Evolutionary conservation across 2,113 vertebrate species (phyloP), one percentile per base, ranked within the genome.

Genomic region (Amazona vittata): DNA sequence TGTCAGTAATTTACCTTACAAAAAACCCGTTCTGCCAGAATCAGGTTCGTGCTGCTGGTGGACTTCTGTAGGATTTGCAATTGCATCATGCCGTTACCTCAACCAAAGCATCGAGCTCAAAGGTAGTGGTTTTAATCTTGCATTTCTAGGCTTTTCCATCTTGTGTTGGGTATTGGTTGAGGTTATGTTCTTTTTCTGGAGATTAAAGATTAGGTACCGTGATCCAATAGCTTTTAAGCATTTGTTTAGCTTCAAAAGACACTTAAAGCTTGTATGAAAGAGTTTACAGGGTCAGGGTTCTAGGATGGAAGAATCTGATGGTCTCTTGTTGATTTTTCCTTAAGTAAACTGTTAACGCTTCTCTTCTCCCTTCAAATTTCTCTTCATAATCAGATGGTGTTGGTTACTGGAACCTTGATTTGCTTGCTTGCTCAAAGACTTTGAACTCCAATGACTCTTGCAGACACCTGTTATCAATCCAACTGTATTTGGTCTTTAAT

Each of bases 1-100:
- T 95, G 98, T 98, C 98, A 96, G 98, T 98, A 95, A 37, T 26
- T 35, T 64, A 24, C 7, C 15, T 18, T 90, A 53, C 60, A 17
- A 50, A 29, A 85, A 83, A 67, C 7, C 12, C 29, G 62, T 59
- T 67, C n/a, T 86, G 46, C 33, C 31, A 20, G 12, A 41, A 10
- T 82, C 39, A 35, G 26, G 26, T 50, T 33, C 31, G n/a, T 53
- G 28, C 50, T 90, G 25, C n/a, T 85, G 31, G 10, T 47, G 62
- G 28, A 12, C 74, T 84, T 84, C 9, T 39, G 5, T 57, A 47
- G 43, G 35, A 43, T 86, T 88, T 83, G n/a, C 37, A 35, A 15
- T 89, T 82, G 29, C 33, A 0, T 81, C 55, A 33, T 60, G 11
- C 64, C 2, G 1, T 89, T 71, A 28, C 29, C 69, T 89, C 55